Percentiles rank a stretch among this genome's conserved stretches.
Conservation (phyloP, 1,140 invertebrate species). For the Drosophila sturtevanti region DNA sequence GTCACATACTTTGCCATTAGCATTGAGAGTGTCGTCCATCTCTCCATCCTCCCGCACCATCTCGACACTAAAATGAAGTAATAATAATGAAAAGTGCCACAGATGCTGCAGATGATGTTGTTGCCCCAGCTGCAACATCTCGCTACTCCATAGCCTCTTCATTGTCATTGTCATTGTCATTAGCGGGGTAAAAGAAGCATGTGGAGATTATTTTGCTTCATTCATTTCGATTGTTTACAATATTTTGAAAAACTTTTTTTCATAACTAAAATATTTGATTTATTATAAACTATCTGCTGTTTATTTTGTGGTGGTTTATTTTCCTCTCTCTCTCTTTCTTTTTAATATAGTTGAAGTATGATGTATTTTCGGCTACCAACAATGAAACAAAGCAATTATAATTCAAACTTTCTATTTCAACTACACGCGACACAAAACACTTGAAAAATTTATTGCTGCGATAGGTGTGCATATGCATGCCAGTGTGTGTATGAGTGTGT, state of each 20-base stretch:
- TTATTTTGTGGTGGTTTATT: background rate
- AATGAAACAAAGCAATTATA: slow-evolving; percentile 70
- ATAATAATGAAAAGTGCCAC: background rate
- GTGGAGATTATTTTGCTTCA: background rate
- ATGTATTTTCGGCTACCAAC: slow-evolving; percentile 23
- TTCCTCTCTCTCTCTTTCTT: background rate
- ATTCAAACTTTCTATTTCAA: slow-evolving; percentile 68
- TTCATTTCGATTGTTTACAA: background rate
- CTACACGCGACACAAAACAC: slow-evolving; percentile 56
- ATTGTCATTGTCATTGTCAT: slow-evolving; percentile 2
- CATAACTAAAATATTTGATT: background rate
- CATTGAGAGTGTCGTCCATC: background rate
- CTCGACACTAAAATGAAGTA: background rate
- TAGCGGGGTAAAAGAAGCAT: background rate
- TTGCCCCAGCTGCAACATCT: background rate
- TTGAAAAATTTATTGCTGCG: slow-evolving; percentile 18
- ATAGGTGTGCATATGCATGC: background rate
- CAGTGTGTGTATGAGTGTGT: slow-evolving; percentile 12
- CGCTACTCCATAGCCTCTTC: background rate
- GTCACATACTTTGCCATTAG: slow-evolving; percentile 30
- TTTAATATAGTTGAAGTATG: slow-evolving; percentile 31
- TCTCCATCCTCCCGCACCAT: background rate
- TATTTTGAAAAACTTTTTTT: background rate
- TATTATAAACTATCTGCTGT: background rate
- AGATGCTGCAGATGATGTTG: background rate